phyloP scores from a whole-genome alignment of 2,797 vertebrate species.

The Acipenser transmontanus region DNA sequence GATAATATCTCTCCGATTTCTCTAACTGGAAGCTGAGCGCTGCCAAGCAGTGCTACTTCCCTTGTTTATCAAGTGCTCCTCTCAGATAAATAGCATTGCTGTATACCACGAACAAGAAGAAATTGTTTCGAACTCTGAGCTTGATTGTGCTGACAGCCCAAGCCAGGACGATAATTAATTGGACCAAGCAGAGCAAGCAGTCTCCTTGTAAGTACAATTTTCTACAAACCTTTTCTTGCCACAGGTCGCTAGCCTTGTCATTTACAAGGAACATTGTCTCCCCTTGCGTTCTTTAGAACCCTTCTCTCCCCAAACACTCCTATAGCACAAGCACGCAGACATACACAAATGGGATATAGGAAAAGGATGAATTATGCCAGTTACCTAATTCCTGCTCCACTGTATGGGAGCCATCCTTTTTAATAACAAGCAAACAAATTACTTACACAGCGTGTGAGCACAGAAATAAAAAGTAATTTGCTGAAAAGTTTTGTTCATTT shows the following conservation, averaged over 20 bases:
- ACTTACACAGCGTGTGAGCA: no score
- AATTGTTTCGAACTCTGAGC: slow-evolving; percentile 23
- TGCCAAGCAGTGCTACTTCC: slow-evolving; percentile 24
- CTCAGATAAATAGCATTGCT: slow-evolving; percentile 30
- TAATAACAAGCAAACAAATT: no score
- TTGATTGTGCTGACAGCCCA: slow-evolving; percentile 13
- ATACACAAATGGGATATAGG: neutral
- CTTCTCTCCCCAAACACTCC: neutral
- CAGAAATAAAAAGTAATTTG: no score
- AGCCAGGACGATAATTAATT: slow-evolving; percentile 22
- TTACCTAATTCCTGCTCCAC: no score
- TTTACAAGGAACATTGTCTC: neutral
- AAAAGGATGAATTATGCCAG: no score
- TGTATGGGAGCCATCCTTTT: no score
- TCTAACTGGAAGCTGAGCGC: slow-evolving; percentile 27
- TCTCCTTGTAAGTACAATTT: slow-evolving; percentile 11
- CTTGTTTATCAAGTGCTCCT: slow-evolving; percentile 24
- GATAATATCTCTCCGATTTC: slow-evolving; percentile 40
- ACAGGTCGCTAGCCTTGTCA: neutral
- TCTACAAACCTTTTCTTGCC: slow-evolving; percentile 8
- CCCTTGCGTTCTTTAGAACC: neutral
- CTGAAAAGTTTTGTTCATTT: no score
- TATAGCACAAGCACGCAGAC: neutral
- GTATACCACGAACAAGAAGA: slow-evolving; percentile 16
- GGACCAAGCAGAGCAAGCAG: slow-evolving; percentile 8